These are phyloP conservation scores for Andrena bucephala DNA, from an alignment of 2,888 invertebrate species.

Conservation along the genomic window DNA sequence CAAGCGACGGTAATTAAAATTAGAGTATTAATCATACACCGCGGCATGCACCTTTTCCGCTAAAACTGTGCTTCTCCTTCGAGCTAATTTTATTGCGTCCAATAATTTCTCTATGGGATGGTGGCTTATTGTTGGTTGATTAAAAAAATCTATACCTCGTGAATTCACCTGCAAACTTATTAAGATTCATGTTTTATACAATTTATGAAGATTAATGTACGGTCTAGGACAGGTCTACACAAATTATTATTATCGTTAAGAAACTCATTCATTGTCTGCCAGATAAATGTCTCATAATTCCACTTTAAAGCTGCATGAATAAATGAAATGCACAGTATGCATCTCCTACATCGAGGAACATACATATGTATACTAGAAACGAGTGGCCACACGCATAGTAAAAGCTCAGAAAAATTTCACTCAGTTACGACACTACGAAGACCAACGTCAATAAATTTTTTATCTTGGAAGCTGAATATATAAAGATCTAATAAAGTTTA, in stretches of 20 bases:
- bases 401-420: constrained; percentile 12
- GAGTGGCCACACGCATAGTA: constrained; percentile 4
- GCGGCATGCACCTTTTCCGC: background rate
- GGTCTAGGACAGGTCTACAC: background rate
- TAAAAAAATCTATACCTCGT: background rate
- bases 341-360: background rate
- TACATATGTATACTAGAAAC: background rate
- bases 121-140: background rate
- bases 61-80: constrained; percentile 29
- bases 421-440: background rate
- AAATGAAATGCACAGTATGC: background rate
- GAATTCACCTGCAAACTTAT: background rate
- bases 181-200: background rate
- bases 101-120: constrained; percentile 10
- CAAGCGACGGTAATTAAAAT: constrained; percentile 22
- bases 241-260: background rate
- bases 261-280: background rate
- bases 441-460: constrained; percentile 16
- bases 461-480: constrained; percentile 4
- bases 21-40: constrained; percentile 16
- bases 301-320: constrained; percentile 17
- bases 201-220: background rate
- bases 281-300: background rate
- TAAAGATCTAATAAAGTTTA: background rate
- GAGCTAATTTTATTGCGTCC: constrained; percentile 36